Base-by-base conservation (phyloP, 2,888 invertebrate genomes). In the Mesochorus sp. region DNA sequence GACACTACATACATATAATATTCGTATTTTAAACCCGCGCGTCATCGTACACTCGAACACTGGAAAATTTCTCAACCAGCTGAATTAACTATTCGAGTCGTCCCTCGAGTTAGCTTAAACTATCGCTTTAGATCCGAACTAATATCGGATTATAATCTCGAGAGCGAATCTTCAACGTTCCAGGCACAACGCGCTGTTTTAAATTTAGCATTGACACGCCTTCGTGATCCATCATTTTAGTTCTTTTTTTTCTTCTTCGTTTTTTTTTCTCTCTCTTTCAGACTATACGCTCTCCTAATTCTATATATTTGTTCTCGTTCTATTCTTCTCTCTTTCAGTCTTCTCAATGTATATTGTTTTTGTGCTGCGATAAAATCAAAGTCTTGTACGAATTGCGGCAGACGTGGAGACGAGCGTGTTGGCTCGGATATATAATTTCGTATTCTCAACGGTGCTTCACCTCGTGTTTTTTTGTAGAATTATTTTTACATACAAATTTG, bases 401-500 rank as follows among this genome's bases (percentile, higher is more conserved):
- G n/a, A 12, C 42, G 42, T n/a, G 34, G 28, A n/a, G n/a, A 19
- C 12, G 42, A 42, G 42, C 61, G 31, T 14, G 31, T 61, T 19
- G 21, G 21, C 59, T 44, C 14, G 12, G 10, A 53, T 28, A 21
- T 3, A 39, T 55, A 34, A 51, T 73, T 73, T 24, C n/a, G 57
- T 57, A 68, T 59, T 67, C 72, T 61, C 39, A 28, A 49, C 34
- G 66, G 19, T 61, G 8, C 55, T 39, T 12, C 24, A 2, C 17
- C 17, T 21, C 2, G 44, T 5, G 0, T 26, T 10, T 12, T 6
- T 47, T 62, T 62, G 34, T 37, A 28, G 28, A 57, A 62, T 72
- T 55, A 61, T 62, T 62, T 73, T 76, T 64, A 57, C 76, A 76
- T 76, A 57, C 49, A 44, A 26, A 76, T 76, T 76, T 76, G 70